Evolutionary conservation across 2,113 vertebrate genomes (phyloP), one percentile per base, ranked within the genome.

Genomic region (Gila orcuttii): DNA sequence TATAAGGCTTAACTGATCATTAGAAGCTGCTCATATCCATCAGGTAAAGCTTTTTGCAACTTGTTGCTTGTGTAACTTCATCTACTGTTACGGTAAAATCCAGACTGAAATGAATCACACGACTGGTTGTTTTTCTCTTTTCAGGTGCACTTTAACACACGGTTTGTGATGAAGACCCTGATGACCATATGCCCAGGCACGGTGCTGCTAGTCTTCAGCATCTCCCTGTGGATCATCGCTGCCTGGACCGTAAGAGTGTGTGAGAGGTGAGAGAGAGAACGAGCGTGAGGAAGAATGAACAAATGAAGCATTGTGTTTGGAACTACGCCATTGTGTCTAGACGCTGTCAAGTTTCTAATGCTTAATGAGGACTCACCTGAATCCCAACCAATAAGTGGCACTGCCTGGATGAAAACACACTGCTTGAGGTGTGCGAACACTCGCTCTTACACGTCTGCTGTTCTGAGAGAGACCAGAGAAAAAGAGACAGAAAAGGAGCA

Each of bases 141-240:
- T 92, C 96, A 99, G 94, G 98, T 99, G 91, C 98, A 99, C 94
- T 99, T 99, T 94, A 99, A 99, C 95, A 99, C 98, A 0, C 96
- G 98, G 79, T 99, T 99, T 0, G 98, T 99, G 91, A 99, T 99
- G 98, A 99, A 99, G 95, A 99, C 98, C 0, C 96, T 99, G 91
- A 99, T 99, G 98, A 99, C 98, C 82, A 99, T 99, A 95, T 99
- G 98, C 91, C 98, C 98, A 0, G 98, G 98, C 82, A 99, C 98
- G 0, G 98, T 99, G 93, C 96, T 99, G 89, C 95, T 99, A 71
- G 98, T 99, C 83, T 99, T 99, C 95, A 99, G 98, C 94, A 99
- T 99, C 92, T 99, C 98, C 42, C 94, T 98, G 92, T 99, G 98
- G 98, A 99, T 99, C 93, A 99, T 99, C 1, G 98, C 98, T 0